These are phyloP conservation scores for Pterostichus niger DNA, from an alignment of 2,888 invertebrate species.

Conservation along the genomic window DNA sequence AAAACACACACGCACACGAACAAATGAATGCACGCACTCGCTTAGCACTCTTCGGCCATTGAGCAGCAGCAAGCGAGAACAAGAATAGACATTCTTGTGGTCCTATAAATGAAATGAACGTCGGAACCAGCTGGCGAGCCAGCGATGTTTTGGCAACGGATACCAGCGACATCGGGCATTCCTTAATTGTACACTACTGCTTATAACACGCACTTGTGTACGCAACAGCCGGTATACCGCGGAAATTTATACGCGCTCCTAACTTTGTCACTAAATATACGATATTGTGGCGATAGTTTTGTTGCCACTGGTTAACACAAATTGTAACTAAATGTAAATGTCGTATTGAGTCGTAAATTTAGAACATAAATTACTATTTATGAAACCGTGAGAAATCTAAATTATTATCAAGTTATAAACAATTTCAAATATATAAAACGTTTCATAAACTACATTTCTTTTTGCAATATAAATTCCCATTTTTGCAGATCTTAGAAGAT, in stretches of 20 bases:
- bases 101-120: conserved; percentile 64
- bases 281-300: background rate
- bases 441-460: too few relatives aligned
- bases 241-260: background rate
- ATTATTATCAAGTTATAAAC: too few relatives aligned
- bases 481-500: too few relatives aligned
- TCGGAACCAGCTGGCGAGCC: conserved; percentile 54
- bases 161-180: conserved; percentile 42
- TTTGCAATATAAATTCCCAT: too few relatives aligned
- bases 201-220: conserved; percentile 37
- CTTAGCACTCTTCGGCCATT: conserved; percentile 34
- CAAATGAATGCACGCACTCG: background rate
- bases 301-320: conserved; percentile 11
- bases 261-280: conserved; percentile 13
- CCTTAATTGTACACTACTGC: conserved; percentile 27
- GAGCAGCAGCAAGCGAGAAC: conserved; percentile 23
- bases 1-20: background rate
- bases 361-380: background rate
- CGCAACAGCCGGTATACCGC: conserved; percentile 13
- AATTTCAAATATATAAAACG: too few relatives aligned
- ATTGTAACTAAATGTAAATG: conserved; percentile 3
- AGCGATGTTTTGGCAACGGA: conserved; percentile 50
- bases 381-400: too few relatives aligned
- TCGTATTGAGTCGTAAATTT: conserved; percentile 2
- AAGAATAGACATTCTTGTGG: conserved; percentile 63